Evolutionary conservation across 2,113 vertebrate species (phyloP), one percentile per base, ranked within the genome.

Genomic region (Nothoprocta pentlandii): DNA sequence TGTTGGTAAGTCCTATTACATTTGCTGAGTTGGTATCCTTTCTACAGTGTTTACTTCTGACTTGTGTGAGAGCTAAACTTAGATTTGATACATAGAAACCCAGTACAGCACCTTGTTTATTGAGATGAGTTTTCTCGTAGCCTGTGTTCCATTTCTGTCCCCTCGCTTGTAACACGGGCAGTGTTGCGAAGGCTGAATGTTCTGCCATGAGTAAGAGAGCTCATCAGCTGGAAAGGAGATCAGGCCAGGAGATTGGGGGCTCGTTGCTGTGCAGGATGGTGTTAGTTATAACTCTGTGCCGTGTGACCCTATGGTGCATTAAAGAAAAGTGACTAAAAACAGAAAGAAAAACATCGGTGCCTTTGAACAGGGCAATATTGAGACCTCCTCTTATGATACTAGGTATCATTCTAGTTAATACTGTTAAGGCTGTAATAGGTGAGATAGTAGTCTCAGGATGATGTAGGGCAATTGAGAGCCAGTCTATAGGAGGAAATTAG

Each of bases 81-180:
- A 94, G 93, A 68, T 34, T 90, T 0, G 13, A 75, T 92, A 79
- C 90, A 90, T 28, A 53, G 92, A 95, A 95, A 80, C 92, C 82
- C 83, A 41, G 85, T n/a, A 44, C 42, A 91, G 80, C 82, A 90
- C 76, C 85, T 77, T 95, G 87, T 97, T 96, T 96, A 90, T 96
- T 68, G 85, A 80, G 56, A 47, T 64, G 42, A 69, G 59, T 88
- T 88, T 92, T 85, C 82, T 80, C 61, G n/a, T 47, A 3, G 6
- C n/a, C 44, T 44, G 92, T 94, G 93, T 95, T 93, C 0, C 1
- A 53, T 94, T 97, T 94, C 90, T 86, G 68, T 42, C 64, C 81
- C n/a, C 54, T 32, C 16, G 34, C 90, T 46, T 0, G 0, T 36
- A 62, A 81, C 41, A 30, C 66, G 28, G 86, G 0, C 9, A 2